Percentiles rank a stretch among this genome's conserved stretches.
phyloP scores from a whole-genome alignment of 2,888 invertebrate genomes.

The Catocala sponsa region DNA sequence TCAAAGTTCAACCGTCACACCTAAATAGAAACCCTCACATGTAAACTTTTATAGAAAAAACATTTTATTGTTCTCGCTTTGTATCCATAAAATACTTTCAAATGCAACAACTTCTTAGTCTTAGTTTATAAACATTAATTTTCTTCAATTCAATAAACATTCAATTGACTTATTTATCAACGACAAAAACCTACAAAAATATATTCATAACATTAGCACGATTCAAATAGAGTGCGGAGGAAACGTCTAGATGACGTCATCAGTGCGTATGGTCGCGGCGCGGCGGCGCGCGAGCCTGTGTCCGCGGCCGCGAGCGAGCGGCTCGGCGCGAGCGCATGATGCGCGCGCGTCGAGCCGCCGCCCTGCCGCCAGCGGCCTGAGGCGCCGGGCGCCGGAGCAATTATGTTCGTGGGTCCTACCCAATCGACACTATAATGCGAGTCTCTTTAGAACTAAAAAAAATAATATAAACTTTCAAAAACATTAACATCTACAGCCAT shows the following conservation, averaged over 20 bases:
- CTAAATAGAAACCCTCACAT: constrained; percentile 78
- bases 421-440: constrained; percentile 71
- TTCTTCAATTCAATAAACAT: constrained; percentile 86
- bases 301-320: constrained; percentile 30
- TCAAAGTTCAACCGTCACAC: constrained; percentile 75
- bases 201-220: constrained; percentile 85
- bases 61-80: constrained; percentile 87
- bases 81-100: constrained; percentile 87
- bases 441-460: constrained; percentile 79
- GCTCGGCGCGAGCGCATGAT: constrained; percentile 27
- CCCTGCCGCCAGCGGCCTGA: constrained; percentile 28
- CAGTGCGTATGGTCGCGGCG: constrained; percentile 40
- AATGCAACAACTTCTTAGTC: constrained; percentile 88
- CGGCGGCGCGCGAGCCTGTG: constrained; percentile 35
- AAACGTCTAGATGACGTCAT: constrained; percentile 61
- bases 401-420: constrained; percentile 67
- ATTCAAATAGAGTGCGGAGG: constrained; percentile 76
- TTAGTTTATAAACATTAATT: constrained; percentile 85
- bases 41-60: constrained; percentile 87
- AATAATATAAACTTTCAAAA: constrained; percentile 84
- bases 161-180: constrained; percentile 88
- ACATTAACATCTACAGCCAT: constrained; percentile 87
- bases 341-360: constrained; percentile 29
- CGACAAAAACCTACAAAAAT: constrained; percentile 88
- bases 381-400: constrained; percentile 43